Evolutionary conservation across 2,797 vertebrate species (phyloP), one percentile per base, ranked within the genome.

Genomic region (Oryzias dopingdopingensis): DNA sequence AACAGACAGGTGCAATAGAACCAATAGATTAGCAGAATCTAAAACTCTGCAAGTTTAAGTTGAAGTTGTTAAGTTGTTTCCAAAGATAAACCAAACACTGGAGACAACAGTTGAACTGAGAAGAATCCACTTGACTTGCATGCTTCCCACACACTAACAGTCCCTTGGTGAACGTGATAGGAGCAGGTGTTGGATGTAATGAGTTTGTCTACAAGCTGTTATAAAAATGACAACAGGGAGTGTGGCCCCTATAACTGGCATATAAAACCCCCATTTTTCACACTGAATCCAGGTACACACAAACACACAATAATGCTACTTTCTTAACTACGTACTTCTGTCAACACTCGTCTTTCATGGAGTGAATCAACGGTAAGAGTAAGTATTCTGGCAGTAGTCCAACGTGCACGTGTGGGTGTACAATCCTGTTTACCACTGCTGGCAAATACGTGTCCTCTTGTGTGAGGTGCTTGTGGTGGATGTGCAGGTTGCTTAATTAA

Each of bases 141-240:
- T 50, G 32, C 54, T 29, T 67, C 18, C 49, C 49, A 62, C 66
- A 60, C 56, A 42, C 55, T 52, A 26, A 32, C 54, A 57, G 43
- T 47, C 59, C 41, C 63, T 62, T 13, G 22, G 60, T 49, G 63
- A 72, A 72, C 49, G 49, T 79, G 67, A 72, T 22, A 29, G 77
- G 67, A 82, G 85, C 82, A 90, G 82, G 83, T 88, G 86, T 77
- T 77, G 63, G 73, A 68, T 59, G 68, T 85, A 87, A 89, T 87
- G 84, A 88, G 77, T 86, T 80, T 86, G 77, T 82, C 67, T 84
- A 83, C 81, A 86, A 82, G 79, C 79, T 84, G 82, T 77, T 85
- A 74, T 59, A 77, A 82, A 37, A 86, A 85, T 79, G 77, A 80
- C 85, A 88, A 83, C 79, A 75, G 73, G 78, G 79, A 87, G 77